Conservation (phyloP, 2,113 vertebrate genomes). For the Procapra przewalskii region DNA sequence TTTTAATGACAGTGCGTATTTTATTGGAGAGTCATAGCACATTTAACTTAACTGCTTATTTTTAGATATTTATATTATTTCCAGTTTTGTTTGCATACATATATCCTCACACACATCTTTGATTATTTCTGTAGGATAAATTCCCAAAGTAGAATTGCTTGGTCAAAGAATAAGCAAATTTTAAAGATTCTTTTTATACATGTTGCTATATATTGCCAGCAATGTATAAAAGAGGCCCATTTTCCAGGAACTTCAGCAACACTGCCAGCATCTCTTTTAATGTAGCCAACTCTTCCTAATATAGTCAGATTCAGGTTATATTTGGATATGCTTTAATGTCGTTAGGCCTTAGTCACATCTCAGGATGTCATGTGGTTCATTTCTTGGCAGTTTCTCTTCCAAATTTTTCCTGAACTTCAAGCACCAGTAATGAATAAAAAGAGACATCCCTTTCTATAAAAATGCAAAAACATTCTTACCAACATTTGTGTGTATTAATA, state of each 20-base stretch:
- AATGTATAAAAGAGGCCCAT: neutral
- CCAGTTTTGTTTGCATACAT: neutral
- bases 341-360: neutral
- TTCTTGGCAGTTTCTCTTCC: slow-evolving; percentile 12
- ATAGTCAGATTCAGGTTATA: neutral
- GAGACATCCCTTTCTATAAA: neutral
- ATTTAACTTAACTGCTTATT: neutral
- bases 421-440: neutral
- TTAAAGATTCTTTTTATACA: neutral
- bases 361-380: neutral
- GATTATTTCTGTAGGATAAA: neutral
- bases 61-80: neutral
- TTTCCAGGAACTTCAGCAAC: neutral
- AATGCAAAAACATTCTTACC: neutral
- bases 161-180: neutral
- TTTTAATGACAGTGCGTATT: neutral
- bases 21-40: neutral
- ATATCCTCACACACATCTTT: neutral
- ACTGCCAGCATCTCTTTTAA: neutral
- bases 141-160: neutral
- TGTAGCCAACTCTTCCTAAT: neutral
- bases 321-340: slow-evolving; percentile 15
- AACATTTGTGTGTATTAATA: neutral
- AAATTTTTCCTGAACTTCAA: slow-evolving; percentile 11
- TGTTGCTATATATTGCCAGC: neutral